phyloP scores from a whole-genome alignment of 2,113 vertebrate species.

The Shinisaurus crocodilurus region DNA sequence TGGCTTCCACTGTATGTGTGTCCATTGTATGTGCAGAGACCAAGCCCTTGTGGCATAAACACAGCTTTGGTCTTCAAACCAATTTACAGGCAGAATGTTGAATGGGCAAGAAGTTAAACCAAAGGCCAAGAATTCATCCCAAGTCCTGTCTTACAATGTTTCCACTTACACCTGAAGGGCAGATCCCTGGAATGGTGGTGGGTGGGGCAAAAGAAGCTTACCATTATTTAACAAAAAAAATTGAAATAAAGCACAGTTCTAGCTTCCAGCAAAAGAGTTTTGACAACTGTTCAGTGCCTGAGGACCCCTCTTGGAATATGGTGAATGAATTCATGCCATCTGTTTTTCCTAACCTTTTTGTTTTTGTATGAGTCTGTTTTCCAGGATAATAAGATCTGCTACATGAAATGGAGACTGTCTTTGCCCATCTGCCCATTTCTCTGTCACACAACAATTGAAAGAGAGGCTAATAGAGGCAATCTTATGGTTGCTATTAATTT shows the following conservation, averaged over 20 bases:
- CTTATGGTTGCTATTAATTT: conserved; percentile 33
- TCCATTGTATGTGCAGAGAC: background rate
- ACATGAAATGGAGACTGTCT: conserved; percentile 45
- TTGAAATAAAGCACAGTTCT: conserved; percentile 33
- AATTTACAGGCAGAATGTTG: background rate
- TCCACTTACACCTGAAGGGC: background rate
- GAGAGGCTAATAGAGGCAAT: conserved; percentile 22
- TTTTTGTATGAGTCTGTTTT: conserved; percentile 58
- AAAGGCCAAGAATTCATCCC: background rate
- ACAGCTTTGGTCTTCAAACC: background rate
- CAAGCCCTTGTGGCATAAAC: background rate
- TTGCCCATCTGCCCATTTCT: conserved; percentile 54
- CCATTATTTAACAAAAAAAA: conserved; percentile 32
- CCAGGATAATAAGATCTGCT: conserved; percentile 39
- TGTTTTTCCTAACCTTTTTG: conserved; percentile 49
- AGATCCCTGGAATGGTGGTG: background rate
- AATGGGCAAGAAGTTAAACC: background rate
- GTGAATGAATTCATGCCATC: conserved; percentile 38
- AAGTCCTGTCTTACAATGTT: conserved; percentile 3
- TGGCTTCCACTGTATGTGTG: no score
- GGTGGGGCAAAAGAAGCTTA: background rate
- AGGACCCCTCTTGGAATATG: conserved; percentile 32
- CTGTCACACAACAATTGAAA: conserved; percentile 31
- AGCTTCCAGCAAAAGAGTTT: conserved; percentile 29
- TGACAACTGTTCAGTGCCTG: conserved; percentile 52